Conservation (phyloP, 2,113 vertebrate genomes). For the Dipodomys ordii region DNA sequence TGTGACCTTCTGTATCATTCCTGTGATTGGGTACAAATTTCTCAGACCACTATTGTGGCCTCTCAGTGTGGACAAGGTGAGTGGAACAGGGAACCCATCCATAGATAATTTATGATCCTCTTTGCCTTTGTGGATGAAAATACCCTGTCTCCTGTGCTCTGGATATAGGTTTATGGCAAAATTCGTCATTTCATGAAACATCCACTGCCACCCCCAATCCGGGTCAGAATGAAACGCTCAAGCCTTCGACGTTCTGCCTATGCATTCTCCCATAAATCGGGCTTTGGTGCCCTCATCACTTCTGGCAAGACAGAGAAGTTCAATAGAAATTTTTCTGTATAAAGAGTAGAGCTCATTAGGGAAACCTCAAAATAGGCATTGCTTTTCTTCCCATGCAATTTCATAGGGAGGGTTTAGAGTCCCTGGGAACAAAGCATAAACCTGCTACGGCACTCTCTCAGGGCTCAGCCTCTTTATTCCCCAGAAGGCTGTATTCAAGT, state of each 20-base stretch:
- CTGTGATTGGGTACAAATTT: slow-evolving; percentile 91
- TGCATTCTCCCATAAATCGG: slow-evolving; percentile 95
- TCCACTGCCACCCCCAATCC: slow-evolving; percentile 79
- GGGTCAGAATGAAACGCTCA: slow-evolving; percentile 78
- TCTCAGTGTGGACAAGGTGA: slow-evolving; percentile 91
- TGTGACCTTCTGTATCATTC: slow-evolving; percentile 90
- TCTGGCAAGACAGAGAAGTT: slow-evolving; percentile 90
- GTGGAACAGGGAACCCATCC: slow-evolving; percentile 30
- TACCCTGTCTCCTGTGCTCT: slow-evolving; percentile 19
- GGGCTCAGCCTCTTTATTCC: not conserved
- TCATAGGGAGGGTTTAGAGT: slow-evolving; percentile 10
- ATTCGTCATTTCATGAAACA: slow-evolving; percentile 87
- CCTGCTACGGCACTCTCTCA: not conserved
- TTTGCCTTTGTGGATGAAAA: slow-evolving; percentile 43
- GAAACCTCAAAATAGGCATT: slow-evolving; percentile 12
- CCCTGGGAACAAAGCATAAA: not conserved
- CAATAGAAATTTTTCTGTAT: slow-evolving; percentile 65
- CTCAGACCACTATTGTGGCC: slow-evolving; percentile 89
- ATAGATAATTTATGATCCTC: not conserved
- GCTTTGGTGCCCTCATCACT: slow-evolving; percentile 96
- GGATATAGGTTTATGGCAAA: slow-evolving; percentile 60
- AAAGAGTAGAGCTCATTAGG: slow-evolving; percentile 71
- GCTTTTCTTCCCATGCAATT: slow-evolving; percentile 16
- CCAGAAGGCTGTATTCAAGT: not conserved
- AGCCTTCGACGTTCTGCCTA: slow-evolving; percentile 93